These are phyloP conservation scores for Fragum fragum DNA, from an alignment of 2,888 invertebrate species.

Conservation along the genomic window DNA sequence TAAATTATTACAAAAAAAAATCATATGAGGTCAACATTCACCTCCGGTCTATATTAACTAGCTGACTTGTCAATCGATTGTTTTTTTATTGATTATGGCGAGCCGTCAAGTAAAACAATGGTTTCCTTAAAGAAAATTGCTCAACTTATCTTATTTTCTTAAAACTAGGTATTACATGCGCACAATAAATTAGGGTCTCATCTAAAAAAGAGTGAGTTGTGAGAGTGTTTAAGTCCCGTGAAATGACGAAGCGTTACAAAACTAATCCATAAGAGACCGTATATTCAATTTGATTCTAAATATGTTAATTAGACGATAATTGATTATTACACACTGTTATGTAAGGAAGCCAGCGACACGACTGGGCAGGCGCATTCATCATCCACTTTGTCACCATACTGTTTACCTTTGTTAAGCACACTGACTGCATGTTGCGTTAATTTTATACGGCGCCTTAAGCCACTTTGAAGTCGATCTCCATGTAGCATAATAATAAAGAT, in stretches of 20 bases:
- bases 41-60: too few species aligned
- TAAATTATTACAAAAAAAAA: too few species aligned
- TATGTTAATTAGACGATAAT: slow-evolving; percentile 31
- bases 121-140: too few species aligned
- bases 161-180: too few species aligned
- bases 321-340: slow-evolving; percentile 30
- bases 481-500: slow-evolving; percentile 13
- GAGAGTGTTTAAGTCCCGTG: neutral
- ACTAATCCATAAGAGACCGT: slow-evolving; percentile 1
- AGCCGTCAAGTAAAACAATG: too few species aligned
- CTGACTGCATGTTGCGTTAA: slow-evolving; percentile 1
- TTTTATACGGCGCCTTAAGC: slow-evolving; percentile 22
- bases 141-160: too few species aligned
- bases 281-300: slow-evolving; percentile 25
- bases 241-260: slow-evolving; percentile 11
- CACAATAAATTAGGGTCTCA: too few species aligned
- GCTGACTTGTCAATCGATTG: too few species aligned
- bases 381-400: slow-evolving; percentile 18
- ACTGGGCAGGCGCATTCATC: slow-evolving; percentile 23
- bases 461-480: slow-evolving; percentile 22
- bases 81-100: too few species aligned
- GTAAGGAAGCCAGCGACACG: slow-evolving; percentile 20
- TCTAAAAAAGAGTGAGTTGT: too few species aligned
- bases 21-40: too few species aligned
- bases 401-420: slow-evolving; percentile 14